phyloP scores from a whole-genome alignment of 2,888 invertebrate species.

The Rhagium mordax region DNA sequence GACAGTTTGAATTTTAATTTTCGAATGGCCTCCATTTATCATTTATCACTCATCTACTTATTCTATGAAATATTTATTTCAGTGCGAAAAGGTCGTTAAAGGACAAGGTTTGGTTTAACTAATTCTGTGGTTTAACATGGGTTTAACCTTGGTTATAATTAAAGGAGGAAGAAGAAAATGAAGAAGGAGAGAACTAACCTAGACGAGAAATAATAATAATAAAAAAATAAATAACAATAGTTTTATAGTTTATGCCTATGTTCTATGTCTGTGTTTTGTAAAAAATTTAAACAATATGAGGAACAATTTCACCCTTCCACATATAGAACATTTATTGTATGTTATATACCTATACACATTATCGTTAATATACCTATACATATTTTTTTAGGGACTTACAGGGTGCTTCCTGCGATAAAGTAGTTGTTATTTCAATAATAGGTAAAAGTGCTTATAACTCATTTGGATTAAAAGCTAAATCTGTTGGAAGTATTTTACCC shows the following conservation, averaged over 20 bases:
- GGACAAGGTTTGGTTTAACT: no score
- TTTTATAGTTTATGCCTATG: no score
- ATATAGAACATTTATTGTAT: slow-evolving; percentile 55
- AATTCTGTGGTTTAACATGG: no score
- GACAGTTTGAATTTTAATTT: no score
- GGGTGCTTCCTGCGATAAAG: slow-evolving; percentile 70
- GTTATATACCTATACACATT: slow-evolving; percentile 21
- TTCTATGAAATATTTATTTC: no score
- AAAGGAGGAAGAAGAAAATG: no score
- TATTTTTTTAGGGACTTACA: slow-evolving; percentile 58
- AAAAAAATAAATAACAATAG: not conserved
- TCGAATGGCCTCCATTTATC: no score
- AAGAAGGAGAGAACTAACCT: not conserved
- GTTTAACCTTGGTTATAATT: no score
- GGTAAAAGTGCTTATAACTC: slow-evolving; percentile 80
- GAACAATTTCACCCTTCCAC: slow-evolving; percentile 53
- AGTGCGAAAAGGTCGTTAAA: no score
- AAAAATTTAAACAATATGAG: no score
- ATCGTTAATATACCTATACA: not conserved
- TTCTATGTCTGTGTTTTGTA: no score
- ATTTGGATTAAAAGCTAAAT: slow-evolving; percentile 77
- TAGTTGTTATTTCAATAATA: slow-evolving; percentile 81
- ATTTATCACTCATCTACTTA: no score
- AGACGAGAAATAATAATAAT: not conserved
- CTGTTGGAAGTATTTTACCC: slow-evolving; percentile 72